Base-by-base conservation (phyloP, 2,797 vertebrate species). In the Parambassis ranga region DNA sequence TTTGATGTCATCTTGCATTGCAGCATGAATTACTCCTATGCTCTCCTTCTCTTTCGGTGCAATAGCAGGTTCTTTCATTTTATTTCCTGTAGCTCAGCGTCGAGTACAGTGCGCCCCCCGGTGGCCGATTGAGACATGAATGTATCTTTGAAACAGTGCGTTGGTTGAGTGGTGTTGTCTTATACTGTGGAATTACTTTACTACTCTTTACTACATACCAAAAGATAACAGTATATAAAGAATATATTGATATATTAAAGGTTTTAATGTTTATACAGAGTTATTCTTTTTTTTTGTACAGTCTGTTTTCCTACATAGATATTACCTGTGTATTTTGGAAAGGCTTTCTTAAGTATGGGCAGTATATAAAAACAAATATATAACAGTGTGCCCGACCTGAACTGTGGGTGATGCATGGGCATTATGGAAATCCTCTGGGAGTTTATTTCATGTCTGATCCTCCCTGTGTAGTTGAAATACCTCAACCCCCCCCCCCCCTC, bases 201-300 rank as follows among this genome's bases (percentile, higher is more conserved):
- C 37, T 74, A 84, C 88, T 91, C 89, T 94, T 94, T 93, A 94
- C 90, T 93, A 76, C 86, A 91, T 92, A 95, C 91, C 93, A 95
- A 95, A 95, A 93, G 61, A 90, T 88, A 43, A 24, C 44, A 63
- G 46, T 65, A 61, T 58, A 55, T 39, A 71, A 65, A 85, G 60
- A 62, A 76, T 82, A 83, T 87, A 84, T 87, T 94, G 89, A 88
- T 86, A 81, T 91, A 90, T 90, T 87, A 90, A 88, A 92, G 87
- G 90, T 91, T 94, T 90, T 92, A 94, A 94, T 95, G 91, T 95
- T 95, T 95, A 91, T 94, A 94, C 92, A 92, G 93, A 94, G 90
- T 82, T 92, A 91, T 92, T 93, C 87, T 43, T 92, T 26, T 68
- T 58, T 43, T 94, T 95, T 95, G 92, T 94, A 96, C 90, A 94